phyloP scores from a whole-genome alignment of 2,113 vertebrate genomes.

The rat (Rattus norvegicus) region DNA sequence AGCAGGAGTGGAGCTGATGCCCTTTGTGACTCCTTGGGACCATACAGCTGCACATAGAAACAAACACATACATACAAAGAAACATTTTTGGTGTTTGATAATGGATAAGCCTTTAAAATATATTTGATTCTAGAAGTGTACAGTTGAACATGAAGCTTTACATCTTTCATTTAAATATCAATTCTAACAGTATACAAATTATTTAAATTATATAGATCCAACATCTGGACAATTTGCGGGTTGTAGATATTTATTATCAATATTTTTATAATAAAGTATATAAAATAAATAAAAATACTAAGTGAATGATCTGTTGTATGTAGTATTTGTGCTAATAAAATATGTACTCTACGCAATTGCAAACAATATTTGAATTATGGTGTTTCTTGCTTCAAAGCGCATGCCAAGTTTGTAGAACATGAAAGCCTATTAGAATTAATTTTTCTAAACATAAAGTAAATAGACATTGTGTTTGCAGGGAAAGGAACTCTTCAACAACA shows the following conservation, averaged over 20 bases:
- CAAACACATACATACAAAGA: not conserved
- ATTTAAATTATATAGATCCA: not conserved
- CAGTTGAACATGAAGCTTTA: not conserved
- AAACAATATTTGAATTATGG: not conserved
- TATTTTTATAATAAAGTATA: not conserved
- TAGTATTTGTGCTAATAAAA: not conserved
- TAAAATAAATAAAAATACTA: not conserved
- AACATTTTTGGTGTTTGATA: not conserved
- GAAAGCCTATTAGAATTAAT: not conserved
- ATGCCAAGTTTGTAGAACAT: not conserved
- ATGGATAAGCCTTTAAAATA: not conserved
- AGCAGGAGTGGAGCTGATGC: not conserved
- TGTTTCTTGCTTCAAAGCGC: not conserved
- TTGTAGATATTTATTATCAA: not conserved
- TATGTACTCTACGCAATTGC: not conserved
- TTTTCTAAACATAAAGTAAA: constrained; percentile 16
- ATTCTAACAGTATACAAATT: not conserved
- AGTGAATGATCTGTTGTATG: not conserved
- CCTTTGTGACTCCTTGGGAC: not conserved
- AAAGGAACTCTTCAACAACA: not conserved
- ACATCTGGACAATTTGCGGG: not conserved
- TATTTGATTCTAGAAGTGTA: not conserved
- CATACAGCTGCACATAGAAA: not conserved
- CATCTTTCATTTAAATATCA: not conserved
- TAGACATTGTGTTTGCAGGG: not conserved